Evolutionary conservation across 2,113 vertebrate genomes (phyloP).

Genomic region (Charina bottae): DNA sequence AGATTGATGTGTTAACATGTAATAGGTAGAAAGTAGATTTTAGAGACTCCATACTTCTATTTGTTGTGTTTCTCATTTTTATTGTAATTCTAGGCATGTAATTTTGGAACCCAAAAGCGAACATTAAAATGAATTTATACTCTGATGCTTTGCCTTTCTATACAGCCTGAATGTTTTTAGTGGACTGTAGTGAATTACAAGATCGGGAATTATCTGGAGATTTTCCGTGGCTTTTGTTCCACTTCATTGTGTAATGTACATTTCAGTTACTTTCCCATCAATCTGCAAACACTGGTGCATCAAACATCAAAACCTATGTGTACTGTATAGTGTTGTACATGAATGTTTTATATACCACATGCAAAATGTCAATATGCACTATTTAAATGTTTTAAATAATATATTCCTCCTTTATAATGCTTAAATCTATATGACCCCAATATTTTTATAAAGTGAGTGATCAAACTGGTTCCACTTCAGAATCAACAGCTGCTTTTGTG

Average conservation of each 20-base stretch:
- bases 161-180: conserved; percentile 60
- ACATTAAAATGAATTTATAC: conserved; percentile 73
- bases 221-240: conserved; percentile 64
- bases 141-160: conserved; percentile 72
- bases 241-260: conserved; percentile 75
- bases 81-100: conserved; percentile 66
- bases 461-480: conserved; percentile 78
- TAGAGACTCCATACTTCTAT: conserved; percentile 69
- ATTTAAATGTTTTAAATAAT: conserved; percentile 84
- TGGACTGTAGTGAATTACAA: conserved; percentile 68
- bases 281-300: conserved; percentile 74
- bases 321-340: conserved; percentile 84
- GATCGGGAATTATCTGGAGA: conserved; percentile 72
- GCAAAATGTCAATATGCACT: conserved; percentile 84
- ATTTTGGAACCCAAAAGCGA: conserved; percentile 67
- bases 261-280: conserved; percentile 72
- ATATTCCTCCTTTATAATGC: conserved; percentile 89
- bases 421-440: conserved; percentile 85
- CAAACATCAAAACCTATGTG: conserved; percentile 78
- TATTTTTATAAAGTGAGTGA: conserved; percentile 85
- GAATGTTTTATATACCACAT: conserved; percentile 85
- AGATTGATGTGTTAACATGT: conserved; percentile 67
- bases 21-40: conserved; percentile 67
- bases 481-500: conserved; percentile 79
- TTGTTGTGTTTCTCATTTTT: conserved; percentile 59